These are phyloP conservation scores for Calephelis virginiensis DNA, from an alignment of 1,140 invertebrate species.

Conservation along the genomic window DNA sequence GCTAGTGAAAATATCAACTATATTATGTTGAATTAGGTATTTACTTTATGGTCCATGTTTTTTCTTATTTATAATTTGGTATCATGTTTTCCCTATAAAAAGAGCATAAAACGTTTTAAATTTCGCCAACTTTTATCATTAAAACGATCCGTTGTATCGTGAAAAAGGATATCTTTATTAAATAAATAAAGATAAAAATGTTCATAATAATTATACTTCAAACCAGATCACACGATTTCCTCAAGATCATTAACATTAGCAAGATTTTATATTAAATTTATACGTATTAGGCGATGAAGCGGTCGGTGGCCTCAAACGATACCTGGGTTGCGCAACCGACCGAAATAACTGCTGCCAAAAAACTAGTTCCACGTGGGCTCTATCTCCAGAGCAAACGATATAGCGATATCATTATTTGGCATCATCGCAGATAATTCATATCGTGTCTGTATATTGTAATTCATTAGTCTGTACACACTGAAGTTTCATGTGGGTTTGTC, in stretches of 20 bases:
- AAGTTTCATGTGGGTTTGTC: too few species aligned
- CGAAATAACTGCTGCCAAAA: conserved; percentile 66
- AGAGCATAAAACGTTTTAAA: too few species aligned
- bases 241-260: conserved; percentile 6
- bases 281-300: conserved; percentile 49
- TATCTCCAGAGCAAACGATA: conserved; percentile 22
- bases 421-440: conserved; percentile 5
- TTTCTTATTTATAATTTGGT: too few species aligned
- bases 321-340: conserved; percentile 62
- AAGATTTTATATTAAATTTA: conserved; percentile 48
- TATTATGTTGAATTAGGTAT: too few species aligned
- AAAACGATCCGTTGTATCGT: too few species aligned
- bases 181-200: background rate
- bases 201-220: background rate
- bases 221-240: background rate
- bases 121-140: too few species aligned
- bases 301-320: conserved; percentile 59
- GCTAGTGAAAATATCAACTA: too few species aligned
- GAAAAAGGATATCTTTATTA: background rate
- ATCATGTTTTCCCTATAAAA: too few species aligned
- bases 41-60: too few species aligned
- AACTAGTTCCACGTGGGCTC: conserved; percentile 64
- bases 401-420: background rate
- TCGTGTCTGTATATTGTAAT: conserved; percentile 6
- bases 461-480: background rate